phyloP scores from a whole-genome alignment of 2,888 invertebrate genomes.

The Antheraea yamamai region DNA sequence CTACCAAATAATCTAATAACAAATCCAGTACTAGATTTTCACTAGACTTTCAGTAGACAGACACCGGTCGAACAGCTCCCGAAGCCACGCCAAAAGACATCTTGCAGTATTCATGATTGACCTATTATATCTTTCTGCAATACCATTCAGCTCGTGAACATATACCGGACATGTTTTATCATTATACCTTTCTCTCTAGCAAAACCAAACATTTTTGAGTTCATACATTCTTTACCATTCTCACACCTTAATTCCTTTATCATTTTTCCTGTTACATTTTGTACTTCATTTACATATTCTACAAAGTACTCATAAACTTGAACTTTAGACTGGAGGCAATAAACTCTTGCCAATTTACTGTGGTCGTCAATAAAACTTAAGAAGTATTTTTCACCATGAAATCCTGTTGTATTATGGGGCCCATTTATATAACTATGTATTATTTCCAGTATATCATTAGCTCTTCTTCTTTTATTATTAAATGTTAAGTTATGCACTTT shows the following conservation, averaged over 20 bases:
- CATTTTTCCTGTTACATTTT: slow-evolving; percentile 32
- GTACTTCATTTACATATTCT: slow-evolving; percentile 33
- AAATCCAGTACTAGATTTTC: slow-evolving; percentile 42
- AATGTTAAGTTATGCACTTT: no score
- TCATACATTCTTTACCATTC: slow-evolving; percentile 22
- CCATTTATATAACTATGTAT: no score
- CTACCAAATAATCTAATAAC: slow-evolving; percentile 48
- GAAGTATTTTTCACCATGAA: no score
- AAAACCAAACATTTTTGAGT: slow-evolving; percentile 24
- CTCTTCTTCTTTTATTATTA: slow-evolving; percentile 17
- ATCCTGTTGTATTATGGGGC: no score
- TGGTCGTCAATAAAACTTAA: no score
- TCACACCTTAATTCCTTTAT: slow-evolving; percentile 37
- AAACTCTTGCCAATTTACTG: no score
- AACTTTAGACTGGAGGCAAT: no score
- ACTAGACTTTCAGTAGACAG: slow-evolving; percentile 18
- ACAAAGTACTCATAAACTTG: slow-evolving; percentile 27
- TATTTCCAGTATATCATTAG: no score
- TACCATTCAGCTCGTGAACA: slow-evolving; percentile 40
- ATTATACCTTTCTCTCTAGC: slow-evolving; percentile 34
- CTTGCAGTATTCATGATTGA: slow-evolving; percentile 36
- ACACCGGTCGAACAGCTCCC: no score
- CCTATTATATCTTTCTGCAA: slow-evolving; percentile 38
- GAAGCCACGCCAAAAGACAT: slow-evolving; percentile 27
- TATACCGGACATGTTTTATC: slow-evolving; percentile 38